Percentiles rank a stretch among this genome's conserved stretches.
Conservation (phyloP, 2,888 invertebrate genomes). For the Kryphioiulus occultus region DNA sequence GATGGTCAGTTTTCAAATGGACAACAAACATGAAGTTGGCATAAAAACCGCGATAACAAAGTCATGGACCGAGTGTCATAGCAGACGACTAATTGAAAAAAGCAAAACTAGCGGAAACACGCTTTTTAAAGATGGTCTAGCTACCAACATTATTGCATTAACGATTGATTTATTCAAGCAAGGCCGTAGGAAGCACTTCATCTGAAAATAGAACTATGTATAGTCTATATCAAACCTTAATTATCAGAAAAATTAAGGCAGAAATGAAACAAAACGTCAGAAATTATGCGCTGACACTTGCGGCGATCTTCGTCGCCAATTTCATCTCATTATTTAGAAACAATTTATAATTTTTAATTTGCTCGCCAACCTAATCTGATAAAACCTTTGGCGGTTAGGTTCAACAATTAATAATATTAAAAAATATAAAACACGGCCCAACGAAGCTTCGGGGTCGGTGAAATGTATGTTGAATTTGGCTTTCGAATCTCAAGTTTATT, state of each 20-base stretch:
- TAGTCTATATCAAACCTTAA: conserved; percentile 20
- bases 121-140: conserved; percentile 1
- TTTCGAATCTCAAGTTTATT: conserved; percentile 29
- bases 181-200: conserved; percentile 32
- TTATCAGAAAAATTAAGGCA: conserved; percentile 1
- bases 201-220: conserved; percentile 9
- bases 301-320: background rate
- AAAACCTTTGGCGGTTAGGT: background rate
- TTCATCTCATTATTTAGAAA: background rate
- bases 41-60: background rate
- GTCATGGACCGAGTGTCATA: background rate
- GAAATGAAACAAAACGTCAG: background rate
- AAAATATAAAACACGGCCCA: background rate
- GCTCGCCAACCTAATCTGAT: background rate
- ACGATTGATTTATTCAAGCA: conserved; percentile 28
- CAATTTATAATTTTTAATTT: background rate
- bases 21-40: background rate
- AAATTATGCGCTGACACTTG: background rate
- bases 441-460: background rate
- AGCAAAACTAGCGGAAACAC: background rate
- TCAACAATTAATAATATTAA: background rate
- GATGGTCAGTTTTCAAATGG: background rate
- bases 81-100: background rate
- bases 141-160: conserved; percentile 40
- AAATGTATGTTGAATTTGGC: conserved; percentile 28